Evolutionary conservation across 2,113 vertebrate genomes (phyloP).

Genomic region (Probosciger aterrimus): DNA sequence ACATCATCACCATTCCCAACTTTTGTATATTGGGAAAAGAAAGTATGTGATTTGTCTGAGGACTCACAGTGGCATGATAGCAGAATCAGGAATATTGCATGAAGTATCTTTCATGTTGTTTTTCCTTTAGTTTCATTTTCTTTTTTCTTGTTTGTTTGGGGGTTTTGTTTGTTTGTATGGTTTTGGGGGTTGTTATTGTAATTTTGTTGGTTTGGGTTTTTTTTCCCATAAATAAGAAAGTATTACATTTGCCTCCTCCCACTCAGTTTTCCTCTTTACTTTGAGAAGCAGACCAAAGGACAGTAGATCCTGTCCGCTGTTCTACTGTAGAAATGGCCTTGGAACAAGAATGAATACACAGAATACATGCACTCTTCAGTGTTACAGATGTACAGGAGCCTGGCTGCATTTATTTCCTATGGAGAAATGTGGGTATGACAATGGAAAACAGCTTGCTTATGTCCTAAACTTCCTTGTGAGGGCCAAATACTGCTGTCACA

Average conservation of each 20-base stretch:
- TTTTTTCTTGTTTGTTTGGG: neutral
- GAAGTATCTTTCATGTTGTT: neutral
- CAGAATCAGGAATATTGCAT: neutral
- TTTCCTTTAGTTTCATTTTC: neutral
- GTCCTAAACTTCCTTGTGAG: neutral
- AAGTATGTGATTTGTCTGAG: neutral
- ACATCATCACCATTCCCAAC: neutral
- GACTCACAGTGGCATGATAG: neutral
- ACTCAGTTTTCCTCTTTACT: neutral
- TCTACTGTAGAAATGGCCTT: neutral
- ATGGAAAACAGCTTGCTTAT: neutral
- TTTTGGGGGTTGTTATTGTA: neutral
- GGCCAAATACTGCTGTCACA: neutral
- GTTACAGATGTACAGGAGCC: accelerated
- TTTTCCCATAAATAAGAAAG: neutral
- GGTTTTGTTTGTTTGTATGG: accelerated
- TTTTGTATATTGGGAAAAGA: neutral
- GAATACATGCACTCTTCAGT: neutral
- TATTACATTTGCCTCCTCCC: neutral
- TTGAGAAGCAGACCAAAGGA: neutral
- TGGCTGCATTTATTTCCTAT: neutral
- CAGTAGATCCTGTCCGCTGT: neutral
- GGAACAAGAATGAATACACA: neutral
- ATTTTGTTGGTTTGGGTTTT: neutral
- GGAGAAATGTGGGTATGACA: neutral